Base-by-base conservation (phyloP, 1,140 invertebrate genomes). In the Leptoteleia sp. region DNA sequence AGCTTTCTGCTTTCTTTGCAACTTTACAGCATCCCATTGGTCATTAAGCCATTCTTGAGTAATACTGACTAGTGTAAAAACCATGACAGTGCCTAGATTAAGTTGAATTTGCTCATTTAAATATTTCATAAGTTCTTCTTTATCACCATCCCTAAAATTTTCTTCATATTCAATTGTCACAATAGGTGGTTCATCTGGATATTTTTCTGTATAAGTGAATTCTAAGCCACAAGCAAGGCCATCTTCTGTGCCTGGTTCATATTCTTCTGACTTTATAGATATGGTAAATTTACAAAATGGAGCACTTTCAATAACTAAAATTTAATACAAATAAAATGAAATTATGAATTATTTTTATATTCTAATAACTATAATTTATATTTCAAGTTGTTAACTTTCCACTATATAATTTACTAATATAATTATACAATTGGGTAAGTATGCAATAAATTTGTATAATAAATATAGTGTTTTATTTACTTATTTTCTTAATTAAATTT, bases 51-150 rank as follows among this genome's bases (percentile, higher is more conserved):
- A 97, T 89, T 99, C 98, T 89, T 97, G 95, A 4, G 96, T 94
- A 47, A 94, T 92, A 38, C 96, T 97, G 1, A 99, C 97, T 81
- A 99, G 88, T 16, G 97, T 98, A 87, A 99, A 99, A 17, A 99
- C 93, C 97, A 99, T 98, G 8, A 97, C 97, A 94, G 97, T 99
- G 1, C 98, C 98, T 64, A 98, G 82, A 90, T 98, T 98, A 85
- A 97, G 96, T 70, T 94, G 90, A 90, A 96, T 95, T 87, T 94
- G 92, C 82, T 93, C 89, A 5, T 89, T 82, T 72, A 96, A 89
- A 88, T 94, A 92, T 76, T 93, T 89, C 40, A 94, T 91, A 6
- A 98, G 89, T 79, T 93, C 90, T 79, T 92, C 84, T 81, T 92
- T 91, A 72, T 94, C 92, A 17, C 90, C 89, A 68, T 96, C 93